Evolutionary conservation across 2,888 invertebrate genomes (phyloP).

Genomic region (Gymnoscelis rufifasciata): DNA sequence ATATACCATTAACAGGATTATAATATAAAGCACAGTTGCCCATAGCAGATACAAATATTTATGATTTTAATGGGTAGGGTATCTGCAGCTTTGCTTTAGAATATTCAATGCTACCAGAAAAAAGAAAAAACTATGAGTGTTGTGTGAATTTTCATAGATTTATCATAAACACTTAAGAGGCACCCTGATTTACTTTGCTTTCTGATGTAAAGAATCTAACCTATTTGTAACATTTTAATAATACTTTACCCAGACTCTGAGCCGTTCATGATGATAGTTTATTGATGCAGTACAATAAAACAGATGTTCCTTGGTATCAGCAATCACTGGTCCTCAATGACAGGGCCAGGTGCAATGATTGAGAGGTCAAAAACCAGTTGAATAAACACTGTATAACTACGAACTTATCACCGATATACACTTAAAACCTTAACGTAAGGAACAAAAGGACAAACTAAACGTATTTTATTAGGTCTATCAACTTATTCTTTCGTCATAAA

Average conservation of each 20-base stretch:
- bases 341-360: conserved; percentile 50
- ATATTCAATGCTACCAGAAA: too few relatives aligned
- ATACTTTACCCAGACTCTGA: conserved; percentile 86
- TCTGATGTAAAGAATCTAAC: neutral
- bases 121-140: too few relatives aligned
- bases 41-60: too few relatives aligned
- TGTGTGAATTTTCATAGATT: too few relatives aligned
- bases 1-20: too few relatives aligned
- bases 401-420: conserved; percentile 55
- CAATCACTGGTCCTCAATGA: conserved; percentile 44
- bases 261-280: conserved; percentile 82
- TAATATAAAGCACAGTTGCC: too few relatives aligned
- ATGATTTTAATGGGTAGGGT: too few relatives aligned
- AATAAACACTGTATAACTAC: conserved; percentile 48
- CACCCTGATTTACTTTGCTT: too few relatives aligned
- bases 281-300: conserved; percentile 34
- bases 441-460: conserved; percentile 57
- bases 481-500: conserved; percentile 73
- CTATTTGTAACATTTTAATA: conserved; percentile 6
- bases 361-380: conserved; percentile 43
- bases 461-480: conserved; percentile 51
- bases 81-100: too few relatives aligned
- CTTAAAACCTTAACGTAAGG: conserved; percentile 56
- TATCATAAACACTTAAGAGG: too few relatives aligned
- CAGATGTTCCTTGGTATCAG: conserved; percentile 43